phyloP scores from a whole-genome alignment of 1,140 invertebrate genomes.

The Meloidogyne chitwoodi region DNA sequence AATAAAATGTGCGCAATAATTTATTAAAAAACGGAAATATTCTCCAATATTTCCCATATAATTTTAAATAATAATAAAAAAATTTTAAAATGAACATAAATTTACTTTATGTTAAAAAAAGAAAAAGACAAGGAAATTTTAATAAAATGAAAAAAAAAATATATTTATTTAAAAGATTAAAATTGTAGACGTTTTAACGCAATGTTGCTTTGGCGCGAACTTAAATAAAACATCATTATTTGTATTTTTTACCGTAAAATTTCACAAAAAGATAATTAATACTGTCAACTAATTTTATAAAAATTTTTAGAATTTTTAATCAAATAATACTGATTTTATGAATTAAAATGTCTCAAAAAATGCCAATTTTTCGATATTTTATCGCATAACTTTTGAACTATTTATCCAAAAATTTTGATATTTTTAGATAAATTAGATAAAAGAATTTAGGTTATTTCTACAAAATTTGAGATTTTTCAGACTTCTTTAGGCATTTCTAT shows the following conservation, averaged over 20 bases:
- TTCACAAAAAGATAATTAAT: not conserved
- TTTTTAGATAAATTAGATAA: not conserved
- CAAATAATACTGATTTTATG: not conserved
- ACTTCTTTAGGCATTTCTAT: too few species aligned
- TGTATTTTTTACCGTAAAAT: not conserved
- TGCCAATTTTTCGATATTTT: not conserved
- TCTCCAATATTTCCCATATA: too few species aligned
- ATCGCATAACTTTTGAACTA: not conserved
- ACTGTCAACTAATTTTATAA: not conserved
- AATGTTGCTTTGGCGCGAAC: not conserved
- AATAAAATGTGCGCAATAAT: not conserved
- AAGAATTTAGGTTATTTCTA: too few species aligned
- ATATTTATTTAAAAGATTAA: not conserved
- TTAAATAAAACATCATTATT: not conserved
- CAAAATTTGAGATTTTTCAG: too few species aligned
- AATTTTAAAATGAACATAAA: not conserved
- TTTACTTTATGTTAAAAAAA: not conserved
- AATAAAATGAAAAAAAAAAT: not conserved
- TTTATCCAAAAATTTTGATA: not conserved
- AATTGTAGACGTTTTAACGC: not conserved
- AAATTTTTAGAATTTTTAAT: not conserved
- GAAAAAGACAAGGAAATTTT: not conserved
- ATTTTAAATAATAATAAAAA: too few species aligned
- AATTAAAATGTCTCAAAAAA: not conserved
- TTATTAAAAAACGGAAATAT: not conserved